Evolutionary conservation across 64 coral and sea anemone genomes (phyloP).

Genomic region (Dendrophyllia cribrosa): DNA sequence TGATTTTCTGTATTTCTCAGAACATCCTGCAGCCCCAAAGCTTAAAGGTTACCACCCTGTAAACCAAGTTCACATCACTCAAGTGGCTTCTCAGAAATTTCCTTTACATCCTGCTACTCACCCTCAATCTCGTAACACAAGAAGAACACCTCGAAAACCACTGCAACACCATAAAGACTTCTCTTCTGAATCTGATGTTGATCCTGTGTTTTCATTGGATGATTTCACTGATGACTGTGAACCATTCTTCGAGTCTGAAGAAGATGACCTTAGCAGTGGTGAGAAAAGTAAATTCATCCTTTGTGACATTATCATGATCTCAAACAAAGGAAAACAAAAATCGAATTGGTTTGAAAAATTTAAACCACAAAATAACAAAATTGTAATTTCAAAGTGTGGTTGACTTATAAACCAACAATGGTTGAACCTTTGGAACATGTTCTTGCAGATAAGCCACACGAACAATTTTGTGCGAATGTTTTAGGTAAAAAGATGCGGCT

Average conservation of each 20-base stretch:
- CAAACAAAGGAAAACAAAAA: too few relatives aligned
- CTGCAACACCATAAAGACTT: slow-evolving; percentile 25
- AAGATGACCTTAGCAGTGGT: slow-evolving; percentile 95
- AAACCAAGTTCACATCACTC: slow-evolving; percentile 77
- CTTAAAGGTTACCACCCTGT: slow-evolving; percentile 39
- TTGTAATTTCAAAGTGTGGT: too few relatives aligned
- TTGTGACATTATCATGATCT: neutral
- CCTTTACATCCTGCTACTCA: neutral
- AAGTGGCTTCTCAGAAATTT: slow-evolving; percentile 38
- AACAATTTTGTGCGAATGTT: too few relatives aligned
- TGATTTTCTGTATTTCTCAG: neutral
- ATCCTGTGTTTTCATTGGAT: slow-evolving; percentile 90
- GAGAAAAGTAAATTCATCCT: slow-evolving; percentile 2
- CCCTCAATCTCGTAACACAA: neutral
- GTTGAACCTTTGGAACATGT: too few relatives aligned
- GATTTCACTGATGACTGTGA: slow-evolving; percentile 90
- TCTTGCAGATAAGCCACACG: too few relatives aligned
- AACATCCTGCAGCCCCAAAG: neutral
- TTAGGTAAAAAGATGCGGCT: too few relatives aligned
- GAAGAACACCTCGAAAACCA: neutral
- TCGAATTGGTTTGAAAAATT: too few relatives aligned
- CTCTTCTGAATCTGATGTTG: slow-evolving; percentile 65
- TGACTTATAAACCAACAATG: too few relatives aligned
- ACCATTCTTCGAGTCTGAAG: slow-evolving; percentile 95
- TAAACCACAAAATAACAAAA: too few relatives aligned